These are phyloP conservation scores for Acrobasis consociella DNA, from an alignment of 2,888 invertebrate genomes.

Conservation along the genomic window DNA sequence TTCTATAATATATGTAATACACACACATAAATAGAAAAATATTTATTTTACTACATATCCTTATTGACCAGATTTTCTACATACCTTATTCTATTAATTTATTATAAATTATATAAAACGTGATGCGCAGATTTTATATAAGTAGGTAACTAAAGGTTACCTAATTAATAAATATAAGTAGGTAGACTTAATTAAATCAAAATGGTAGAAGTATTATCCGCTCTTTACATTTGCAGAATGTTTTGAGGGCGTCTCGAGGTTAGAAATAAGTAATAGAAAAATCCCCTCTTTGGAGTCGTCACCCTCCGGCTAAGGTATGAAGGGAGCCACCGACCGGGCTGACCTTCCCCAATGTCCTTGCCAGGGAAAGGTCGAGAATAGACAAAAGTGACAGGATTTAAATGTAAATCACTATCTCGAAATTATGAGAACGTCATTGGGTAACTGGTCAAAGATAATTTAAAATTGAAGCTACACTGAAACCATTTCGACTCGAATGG, in stretches of 20 bases:
- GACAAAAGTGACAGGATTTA: constrained; percentile 29
- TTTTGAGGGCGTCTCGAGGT: constrained; percentile 71
- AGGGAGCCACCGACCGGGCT: constrained; percentile 48
- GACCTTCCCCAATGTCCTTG: constrained; percentile 74
- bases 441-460: not conserved
- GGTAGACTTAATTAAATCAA: constrained; percentile 18
- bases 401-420: constrained; percentile 18
- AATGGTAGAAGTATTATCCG: constrained; percentile 10
- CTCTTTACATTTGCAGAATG: constrained; percentile 23
- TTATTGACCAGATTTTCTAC: no score
- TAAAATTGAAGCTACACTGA: no score
- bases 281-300: constrained; percentile 49
- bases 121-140: no score
- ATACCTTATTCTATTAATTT: no score
- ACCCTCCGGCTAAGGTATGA: constrained; percentile 44
- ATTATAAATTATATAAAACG: no score
- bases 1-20: no score
- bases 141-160: no score
- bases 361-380: constrained; percentile 58
- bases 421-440: constrained; percentile 20
- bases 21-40: no score
- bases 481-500: no score
- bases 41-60: no score
- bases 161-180: not conserved
- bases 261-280: constrained; percentile 68